Base-by-base conservation (phyloP, 2,797 vertebrate genomes). In the Margarornis squamiger region DNA sequence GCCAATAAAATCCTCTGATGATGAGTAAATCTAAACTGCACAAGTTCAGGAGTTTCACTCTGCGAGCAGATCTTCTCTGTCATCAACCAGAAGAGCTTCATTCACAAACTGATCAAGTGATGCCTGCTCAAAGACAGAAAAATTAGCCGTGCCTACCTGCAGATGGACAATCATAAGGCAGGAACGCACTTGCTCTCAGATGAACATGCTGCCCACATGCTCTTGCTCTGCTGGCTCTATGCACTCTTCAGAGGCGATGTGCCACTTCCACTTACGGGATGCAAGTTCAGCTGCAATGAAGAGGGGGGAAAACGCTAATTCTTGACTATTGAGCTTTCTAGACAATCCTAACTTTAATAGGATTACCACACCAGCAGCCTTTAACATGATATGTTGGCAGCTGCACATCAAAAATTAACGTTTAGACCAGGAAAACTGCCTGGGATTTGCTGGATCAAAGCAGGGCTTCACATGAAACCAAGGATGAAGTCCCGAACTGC, bases 391-490 rank as follows among this genome's bases (percentile, higher is more conserved):
- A 5, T 3, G 11, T 5, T 85, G 23, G 41, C 3, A 92, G 17
- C 21, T 0, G 1, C 16, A 16, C 0, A 2, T 4, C 24, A 63
- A 79, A 73, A 80, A 36, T 4, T 7, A 59, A 24, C 0, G 1
- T 26, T 86, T 72, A 89, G 43, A 0, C 22, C n/a, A 5, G 10
- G 10, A 71, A 81, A 85, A 48, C 8, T 45, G 20, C 6, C 2
- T 23, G 39, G 4, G 12, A 62, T 65, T 20, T 27, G 7, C 38
- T 66, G 55, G 11, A 21, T 49, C 7, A 85, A 75, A 67, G 21
- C 17, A 66, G 8, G 15, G 5, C 15, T 86, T 45, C 80, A 30
- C 5, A 23, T 0, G 10, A 58, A 93, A 46, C 14, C 18, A 43
- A 16, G 57, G 9, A 79, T 2, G 3, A 63, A 72, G 59, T 55